Evolutionary conservation across 30 jellyfish, hydroid and myxozoan genomes (phyloP).

Genomic region (Hydractinia echinata): DNA sequence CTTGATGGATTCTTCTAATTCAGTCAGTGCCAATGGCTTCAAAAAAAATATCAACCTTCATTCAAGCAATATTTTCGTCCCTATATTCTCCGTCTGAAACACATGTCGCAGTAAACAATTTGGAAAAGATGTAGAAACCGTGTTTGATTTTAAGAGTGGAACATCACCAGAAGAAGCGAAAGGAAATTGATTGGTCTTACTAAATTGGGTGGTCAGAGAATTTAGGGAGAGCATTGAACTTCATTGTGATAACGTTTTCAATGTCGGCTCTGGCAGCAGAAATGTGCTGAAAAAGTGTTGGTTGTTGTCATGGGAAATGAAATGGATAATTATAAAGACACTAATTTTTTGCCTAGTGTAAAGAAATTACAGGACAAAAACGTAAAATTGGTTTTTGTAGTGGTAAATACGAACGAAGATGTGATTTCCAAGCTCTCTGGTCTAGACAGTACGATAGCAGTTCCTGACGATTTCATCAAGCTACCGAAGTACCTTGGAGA

Average conservation of each 20-base stretch:
- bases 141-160: slow-evolving; percentile 30
- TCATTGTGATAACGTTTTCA: slow-evolving; percentile 21
- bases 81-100: slow-evolving; percentile 35
- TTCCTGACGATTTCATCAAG: not conserved
- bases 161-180: not conserved
- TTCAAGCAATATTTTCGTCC: not conserved
- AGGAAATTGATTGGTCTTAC: not conserved
- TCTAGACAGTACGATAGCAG: not conserved
- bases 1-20: no score
- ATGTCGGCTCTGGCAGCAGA: slow-evolving; percentile 18
- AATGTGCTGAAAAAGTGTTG: slow-evolving; percentile 33
- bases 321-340: slow-evolving; percentile 38
- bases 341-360: slow-evolving; percentile 32
- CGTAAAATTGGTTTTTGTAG: slow-evolving; percentile 50
- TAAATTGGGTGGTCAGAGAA: slow-evolving; percentile 64
- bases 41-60: no score
- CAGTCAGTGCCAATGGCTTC: no score
- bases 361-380: slow-evolving; percentile 37
- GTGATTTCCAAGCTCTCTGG: not conserved
- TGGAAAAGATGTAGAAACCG: slow-evolving; percentile 36
- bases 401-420: slow-evolving; percentile 34
- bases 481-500: slow-evolving; percentile 4
- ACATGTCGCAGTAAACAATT: slow-evolving; percentile 45
- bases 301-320: slow-evolving; percentile 56
- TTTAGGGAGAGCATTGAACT: slow-evolving; percentile 40